Conservation (phyloP, 2,888 invertebrate genomes). For the Girardia tigrina region DNA sequence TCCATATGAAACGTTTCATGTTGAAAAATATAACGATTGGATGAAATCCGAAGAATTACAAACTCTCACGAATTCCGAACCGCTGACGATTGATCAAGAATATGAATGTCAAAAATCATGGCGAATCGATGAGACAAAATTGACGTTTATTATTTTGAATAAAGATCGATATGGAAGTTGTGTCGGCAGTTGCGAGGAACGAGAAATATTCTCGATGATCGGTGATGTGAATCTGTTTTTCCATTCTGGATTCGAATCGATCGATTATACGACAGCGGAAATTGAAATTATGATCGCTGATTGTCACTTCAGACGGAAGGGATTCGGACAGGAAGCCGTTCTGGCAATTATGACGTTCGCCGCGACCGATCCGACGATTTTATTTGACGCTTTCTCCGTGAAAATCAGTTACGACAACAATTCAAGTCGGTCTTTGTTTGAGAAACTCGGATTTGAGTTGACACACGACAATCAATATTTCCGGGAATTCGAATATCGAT, state of each 20-base stretch:
- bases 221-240: slow-evolving; percentile 67
- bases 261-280: slow-evolving; percentile 54
- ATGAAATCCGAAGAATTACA: slow-evolving; percentile 73
- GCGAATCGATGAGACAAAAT: slow-evolving; percentile 66
- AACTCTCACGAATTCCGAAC: slow-evolving; percentile 73
- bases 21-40: slow-evolving; percentile 77
- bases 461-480: neutral
- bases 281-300: slow-evolving; percentile 91
- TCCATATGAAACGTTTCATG: slow-evolving; percentile 69
- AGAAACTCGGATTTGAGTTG: slow-evolving; percentile 60
- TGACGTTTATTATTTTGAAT: slow-evolving; percentile 38
- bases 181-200: neutral
- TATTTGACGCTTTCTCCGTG: slow-evolving; percentile 57
- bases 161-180: slow-evolving; percentile 26
- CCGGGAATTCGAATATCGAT: neutral
- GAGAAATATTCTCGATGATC: slow-evolving; percentile 62
- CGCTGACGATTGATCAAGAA: slow-evolving; percentile 68
- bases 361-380: slow-evolving; percentile 53
- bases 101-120: slow-evolving; percentile 79
- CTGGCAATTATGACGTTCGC: slow-evolving; percentile 69
- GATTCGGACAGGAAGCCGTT: slow-evolving; percentile 68
- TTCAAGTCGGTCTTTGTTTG: slow-evolving; percentile 66
- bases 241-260: slow-evolving; percentile 49
- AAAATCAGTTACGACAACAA: slow-evolving; percentile 67
- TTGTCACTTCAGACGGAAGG: slow-evolving; percentile 58